phyloP scores from a whole-genome alignment of 2,113 vertebrate genomes.

The Sprattus sprattus region DNA sequence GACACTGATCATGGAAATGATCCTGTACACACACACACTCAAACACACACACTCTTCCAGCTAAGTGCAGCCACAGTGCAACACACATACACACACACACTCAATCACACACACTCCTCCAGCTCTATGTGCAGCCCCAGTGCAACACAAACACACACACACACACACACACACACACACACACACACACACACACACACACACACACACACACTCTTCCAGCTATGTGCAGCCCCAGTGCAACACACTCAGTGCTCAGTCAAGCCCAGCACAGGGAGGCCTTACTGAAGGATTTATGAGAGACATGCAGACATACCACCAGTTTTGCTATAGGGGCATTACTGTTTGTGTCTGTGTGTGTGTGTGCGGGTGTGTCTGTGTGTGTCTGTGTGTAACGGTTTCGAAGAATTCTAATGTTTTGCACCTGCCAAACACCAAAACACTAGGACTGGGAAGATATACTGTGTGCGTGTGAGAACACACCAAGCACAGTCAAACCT shows the following conservation, averaged over 20 bases:
- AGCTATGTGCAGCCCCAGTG: neutral
- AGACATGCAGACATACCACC: neutral
- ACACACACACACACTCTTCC: neutral
- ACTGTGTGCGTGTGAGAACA: neutral
- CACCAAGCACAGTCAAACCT: too few relatives aligned
- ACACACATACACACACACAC: too few relatives aligned
- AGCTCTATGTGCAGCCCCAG: too few relatives aligned
- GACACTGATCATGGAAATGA: neutral
- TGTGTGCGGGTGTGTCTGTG: neutral
- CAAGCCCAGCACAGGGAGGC: neutral
- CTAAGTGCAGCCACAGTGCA: too few relatives aligned
- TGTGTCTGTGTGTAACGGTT: neutral
- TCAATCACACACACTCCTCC: too few relatives aligned
- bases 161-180: neutral
- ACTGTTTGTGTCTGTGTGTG: neutral
- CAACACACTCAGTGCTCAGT: neutral
- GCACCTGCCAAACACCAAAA: neutral
- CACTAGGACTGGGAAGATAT: neutral
- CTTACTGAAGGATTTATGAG: neutral
- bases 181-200: neutral
- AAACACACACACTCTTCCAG: too few relatives aligned
- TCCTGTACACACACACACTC: too few relatives aligned
- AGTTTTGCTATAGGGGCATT: neutral
- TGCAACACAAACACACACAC: too few relatives aligned
- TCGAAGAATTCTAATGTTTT: conserved; percentile 1